phyloP scores from a whole-genome alignment of 2,888 invertebrate species.

The Sphaerophoria rueppellii region DNA sequence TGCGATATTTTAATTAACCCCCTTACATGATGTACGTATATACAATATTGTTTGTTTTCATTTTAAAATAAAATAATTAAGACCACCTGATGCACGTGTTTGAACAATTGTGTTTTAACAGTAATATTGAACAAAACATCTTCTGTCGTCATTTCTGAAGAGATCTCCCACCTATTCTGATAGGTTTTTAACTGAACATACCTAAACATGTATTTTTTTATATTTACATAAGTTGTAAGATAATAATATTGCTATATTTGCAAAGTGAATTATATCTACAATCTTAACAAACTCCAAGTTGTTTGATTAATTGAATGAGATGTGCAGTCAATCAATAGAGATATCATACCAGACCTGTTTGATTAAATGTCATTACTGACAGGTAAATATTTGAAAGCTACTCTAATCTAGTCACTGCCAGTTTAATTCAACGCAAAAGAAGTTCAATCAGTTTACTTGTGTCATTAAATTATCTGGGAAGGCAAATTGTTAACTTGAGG shows the following conservation, averaged over 20 bases:
- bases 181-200: slow-evolving; percentile 1
- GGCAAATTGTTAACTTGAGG: too few relatives aligned
- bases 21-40: not conserved
- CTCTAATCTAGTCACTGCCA: not conserved
- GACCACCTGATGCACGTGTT: slow-evolving; percentile 43
- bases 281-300: not conserved
- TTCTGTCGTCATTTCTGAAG: not conserved
- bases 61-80: slow-evolving; percentile 30
- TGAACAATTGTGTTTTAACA: slow-evolving; percentile 57
- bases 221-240: too few relatives aligned
- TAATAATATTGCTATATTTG: not conserved
- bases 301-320: not conserved
- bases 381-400: slow-evolving; percentile 20
- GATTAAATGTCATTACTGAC: slow-evolving; percentile 24
- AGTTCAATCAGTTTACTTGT: too few relatives aligned
- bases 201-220: too few relatives aligned
- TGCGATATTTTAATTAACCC: slow-evolving; percentile 22
- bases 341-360: not conserved
- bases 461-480: too few relatives aligned
- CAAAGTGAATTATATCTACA: not conserved
- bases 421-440: not conserved
- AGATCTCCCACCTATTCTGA: slow-evolving; percentile 14
- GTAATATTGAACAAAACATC: slow-evolving; percentile 28
- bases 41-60: slow-evolving; percentile 6
- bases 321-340: slow-evolving; percentile 4